A percentile compares a stretch with the other conserved stretches of the same genome.
Conservation (phyloP, 2,113 vertebrate species). For the Pterophyllum scalare region DNA sequence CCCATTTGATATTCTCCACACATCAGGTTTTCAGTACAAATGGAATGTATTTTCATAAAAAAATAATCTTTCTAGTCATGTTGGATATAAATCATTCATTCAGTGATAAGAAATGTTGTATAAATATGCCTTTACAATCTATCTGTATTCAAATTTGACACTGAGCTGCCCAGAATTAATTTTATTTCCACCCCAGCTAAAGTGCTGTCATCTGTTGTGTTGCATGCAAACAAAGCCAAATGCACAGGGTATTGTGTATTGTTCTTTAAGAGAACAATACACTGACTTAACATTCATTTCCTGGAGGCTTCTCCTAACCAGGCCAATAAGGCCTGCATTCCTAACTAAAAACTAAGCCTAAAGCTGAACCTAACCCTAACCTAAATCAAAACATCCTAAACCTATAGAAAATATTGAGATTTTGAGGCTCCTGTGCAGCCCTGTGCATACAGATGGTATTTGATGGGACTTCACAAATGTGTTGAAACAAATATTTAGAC, state of each 20-base stretch:
- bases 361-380: neutral
- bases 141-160: slow-evolving; percentile 43
- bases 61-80: slow-evolving; percentile 10
- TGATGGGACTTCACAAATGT: neutral
- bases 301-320: neutral
- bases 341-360: neutral
- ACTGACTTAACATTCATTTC: neutral
- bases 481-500: neutral
- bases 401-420: neutral
- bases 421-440: neutral
- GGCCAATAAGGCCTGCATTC: neutral
- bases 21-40: slow-evolving; percentile 5
- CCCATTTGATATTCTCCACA: neutral
- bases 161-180: slow-evolving; percentile 30
- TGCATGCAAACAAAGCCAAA: slow-evolving; percentile 1
- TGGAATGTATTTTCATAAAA: neutral
- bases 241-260: neutral
- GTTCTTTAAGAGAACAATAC: neutral
- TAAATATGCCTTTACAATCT: slow-evolving; percentile 1
- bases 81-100: neutral
- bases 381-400: neutral
- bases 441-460: neutral
- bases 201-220: slow-evolving; percentile 21
- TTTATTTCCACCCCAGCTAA: neutral
- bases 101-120: neutral